Evolutionary conservation across 1,140 invertebrate genomes (phyloP).

Genomic region (Radopholus similis): DNA sequence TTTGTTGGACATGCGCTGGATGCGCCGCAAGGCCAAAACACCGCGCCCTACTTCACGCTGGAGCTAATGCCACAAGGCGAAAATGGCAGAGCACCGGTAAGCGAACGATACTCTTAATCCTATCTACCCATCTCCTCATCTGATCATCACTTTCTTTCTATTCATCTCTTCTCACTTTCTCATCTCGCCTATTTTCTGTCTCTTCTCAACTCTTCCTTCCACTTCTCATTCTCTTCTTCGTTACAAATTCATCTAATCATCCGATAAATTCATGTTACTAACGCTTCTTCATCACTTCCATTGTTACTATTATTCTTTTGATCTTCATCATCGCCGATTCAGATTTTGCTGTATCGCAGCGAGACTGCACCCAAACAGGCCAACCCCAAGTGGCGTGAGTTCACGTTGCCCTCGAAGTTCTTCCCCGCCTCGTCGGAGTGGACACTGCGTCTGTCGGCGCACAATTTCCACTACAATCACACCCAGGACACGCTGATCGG

Average conservation of each 20-base stretch:
- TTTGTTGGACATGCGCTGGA: conserved; percentile 29
- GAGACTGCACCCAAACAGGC: conserved; percentile 22
- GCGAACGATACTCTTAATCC: background rate
- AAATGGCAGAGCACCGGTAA: too few relatives aligned
- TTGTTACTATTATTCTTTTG: conserved; percentile 9
- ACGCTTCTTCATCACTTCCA: background rate
- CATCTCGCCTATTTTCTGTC: background rate
- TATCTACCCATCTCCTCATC: background rate
- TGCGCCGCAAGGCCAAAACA: conserved; percentile 10
- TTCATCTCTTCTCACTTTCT: background rate
- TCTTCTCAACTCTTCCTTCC: background rate
- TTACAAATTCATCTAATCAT: conserved; percentile 3
- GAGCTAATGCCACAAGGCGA: conserved; percentile 31
- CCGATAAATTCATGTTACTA: conserved; percentile 10
- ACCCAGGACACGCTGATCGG: conserved; percentile 35
- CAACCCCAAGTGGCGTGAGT: conserved; percentile 41
- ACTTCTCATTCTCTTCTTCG: conserved; percentile 15
- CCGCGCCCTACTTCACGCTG: conserved; percentile 39
- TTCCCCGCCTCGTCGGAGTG: conserved; percentile 44
- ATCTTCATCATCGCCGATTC: conserved; percentile 19
- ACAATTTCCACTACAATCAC: conserved; percentile 36
- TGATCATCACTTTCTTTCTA: background rate
- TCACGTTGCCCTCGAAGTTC: conserved; percentile 40
- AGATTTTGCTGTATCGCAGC: conserved; percentile 46
- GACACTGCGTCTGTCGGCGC: conserved; percentile 34